These are phyloP conservation scores for Forbesichthys agassizii DNA, from an alignment of 2,113 vertebrate genomes.

Conservation along the genomic window DNA sequence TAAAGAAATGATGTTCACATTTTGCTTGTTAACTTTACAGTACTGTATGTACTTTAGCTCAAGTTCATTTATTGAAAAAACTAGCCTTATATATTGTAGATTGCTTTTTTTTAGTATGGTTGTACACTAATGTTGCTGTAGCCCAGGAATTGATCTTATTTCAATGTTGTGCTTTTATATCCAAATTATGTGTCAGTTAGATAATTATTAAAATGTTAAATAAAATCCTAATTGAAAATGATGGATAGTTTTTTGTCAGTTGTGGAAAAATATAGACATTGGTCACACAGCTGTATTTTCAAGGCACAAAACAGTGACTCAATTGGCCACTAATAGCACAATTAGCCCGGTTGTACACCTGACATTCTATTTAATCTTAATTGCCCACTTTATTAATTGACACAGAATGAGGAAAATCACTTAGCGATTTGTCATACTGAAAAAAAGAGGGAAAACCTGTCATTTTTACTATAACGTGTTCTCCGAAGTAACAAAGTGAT, in stretches of 20 bases:
- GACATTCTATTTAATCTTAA: conserved; percentile 3
- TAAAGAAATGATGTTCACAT: conserved; percentile 5
- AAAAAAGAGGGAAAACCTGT: neutral
- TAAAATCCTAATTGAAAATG: neutral
- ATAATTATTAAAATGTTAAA: neutral
- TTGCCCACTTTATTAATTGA: conserved; percentile 12
- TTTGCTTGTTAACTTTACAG: too few species aligned
- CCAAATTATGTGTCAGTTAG: neutral
- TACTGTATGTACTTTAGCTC: too few species aligned
- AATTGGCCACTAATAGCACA: conserved; percentile 13
- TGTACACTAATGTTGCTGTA: neutral
- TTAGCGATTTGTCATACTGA: neutral
- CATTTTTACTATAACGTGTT: neutral
- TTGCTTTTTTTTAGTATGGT: too few species aligned
- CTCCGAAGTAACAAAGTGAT: conserved; percentile 18
- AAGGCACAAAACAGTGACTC: neutral
- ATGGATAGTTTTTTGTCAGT: neutral
- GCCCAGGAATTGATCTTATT: neutral
- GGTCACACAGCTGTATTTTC: neutral
- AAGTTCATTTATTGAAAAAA: too few species aligned
- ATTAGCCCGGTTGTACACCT: conserved; percentile 7
- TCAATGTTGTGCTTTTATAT: neutral
- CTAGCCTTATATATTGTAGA: too few species aligned
- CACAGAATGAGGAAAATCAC: neutral
- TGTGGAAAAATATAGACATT: neutral